A percentile compares a stretch with the other conserved stretches of the same genome.
Evolutionary conservation across 2,113 vertebrate genomes (phyloP).

Genomic region (Onychorhynchus coronatus): DNA sequence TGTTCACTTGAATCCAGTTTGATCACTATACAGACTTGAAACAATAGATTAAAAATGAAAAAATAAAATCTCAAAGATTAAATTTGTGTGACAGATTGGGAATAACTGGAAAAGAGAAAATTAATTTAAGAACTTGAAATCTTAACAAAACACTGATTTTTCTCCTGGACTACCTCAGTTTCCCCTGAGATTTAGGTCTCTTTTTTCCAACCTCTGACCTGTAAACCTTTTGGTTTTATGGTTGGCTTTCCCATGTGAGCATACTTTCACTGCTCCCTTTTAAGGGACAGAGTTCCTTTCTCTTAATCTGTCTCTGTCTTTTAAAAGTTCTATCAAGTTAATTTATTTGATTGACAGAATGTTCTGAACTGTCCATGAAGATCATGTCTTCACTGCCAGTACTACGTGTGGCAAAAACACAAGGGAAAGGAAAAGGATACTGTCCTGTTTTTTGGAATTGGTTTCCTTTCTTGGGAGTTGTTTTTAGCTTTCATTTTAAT

Average conservation of each 20-base stretch:
- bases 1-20: not conserved
- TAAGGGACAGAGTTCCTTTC: not conserved
- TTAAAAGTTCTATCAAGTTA: not conserved
- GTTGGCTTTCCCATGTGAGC: not conserved
- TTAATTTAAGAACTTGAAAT: not conserved
- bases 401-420: not conserved
- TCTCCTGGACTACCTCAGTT: not conserved
- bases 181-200: not conserved
- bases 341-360: not conserved
- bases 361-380: not conserved
- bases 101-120: not conserved
- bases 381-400: not conserved
- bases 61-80: not conserved
- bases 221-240: fast-evolving
- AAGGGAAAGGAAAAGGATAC: not conserved
- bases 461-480: not conserved
- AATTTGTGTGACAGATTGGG: not conserved
- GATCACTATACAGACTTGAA: not conserved
- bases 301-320: not conserved
- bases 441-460: not conserved
- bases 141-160: not conserved
- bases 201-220: fast-evolving
- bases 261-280: not conserved
- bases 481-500: not conserved
- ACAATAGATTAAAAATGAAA: not conserved